These are phyloP conservation scores for Formica exsecta DNA, from an alignment of 1,140 invertebrate genomes.

Conservation along the genomic window DNA sequence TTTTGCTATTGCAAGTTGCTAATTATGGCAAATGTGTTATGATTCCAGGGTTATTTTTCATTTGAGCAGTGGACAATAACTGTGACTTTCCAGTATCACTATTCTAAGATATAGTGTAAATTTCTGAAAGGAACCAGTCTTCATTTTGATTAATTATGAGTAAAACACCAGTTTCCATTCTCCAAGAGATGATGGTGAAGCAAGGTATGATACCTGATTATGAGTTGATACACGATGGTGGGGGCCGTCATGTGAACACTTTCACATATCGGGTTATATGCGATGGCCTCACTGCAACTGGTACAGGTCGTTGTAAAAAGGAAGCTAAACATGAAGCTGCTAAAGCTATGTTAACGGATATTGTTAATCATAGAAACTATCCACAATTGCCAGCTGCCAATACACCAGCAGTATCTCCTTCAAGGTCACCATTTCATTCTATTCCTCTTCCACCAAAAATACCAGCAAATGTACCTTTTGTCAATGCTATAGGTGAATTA, in stretches of 20 bases:
- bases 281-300: constrained; percentile 84
- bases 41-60: background rate
- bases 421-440: constrained; percentile 54
- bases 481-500: constrained; percentile 82
- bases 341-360: constrained; percentile 87
- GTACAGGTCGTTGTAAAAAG: constrained; percentile 90
- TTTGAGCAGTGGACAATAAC: background rate
- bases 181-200: constrained; percentile 91
- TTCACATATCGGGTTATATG: constrained; percentile 89
- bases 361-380: constrained; percentile 82
- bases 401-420: constrained; percentile 78
- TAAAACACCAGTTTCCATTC: constrained; percentile 91
- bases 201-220: constrained; percentile 89
- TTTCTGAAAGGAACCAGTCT: background rate
- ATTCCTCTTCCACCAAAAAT: constrained; percentile 71
- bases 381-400: constrained; percentile 78
- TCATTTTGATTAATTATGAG: constrained; percentile 53
- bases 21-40: background rate
- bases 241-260: constrained; percentile 90
- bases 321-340: constrained; percentile 91
- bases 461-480: constrained; percentile 61
- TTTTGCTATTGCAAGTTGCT: background rate
- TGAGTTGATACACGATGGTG: constrained; percentile 90
- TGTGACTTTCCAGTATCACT: background rate
- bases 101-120: background rate